These are phyloP conservation scores for Heliconius sara DNA, from an alignment of 2,888 invertebrate species.

Conservation along the genomic window DNA sequence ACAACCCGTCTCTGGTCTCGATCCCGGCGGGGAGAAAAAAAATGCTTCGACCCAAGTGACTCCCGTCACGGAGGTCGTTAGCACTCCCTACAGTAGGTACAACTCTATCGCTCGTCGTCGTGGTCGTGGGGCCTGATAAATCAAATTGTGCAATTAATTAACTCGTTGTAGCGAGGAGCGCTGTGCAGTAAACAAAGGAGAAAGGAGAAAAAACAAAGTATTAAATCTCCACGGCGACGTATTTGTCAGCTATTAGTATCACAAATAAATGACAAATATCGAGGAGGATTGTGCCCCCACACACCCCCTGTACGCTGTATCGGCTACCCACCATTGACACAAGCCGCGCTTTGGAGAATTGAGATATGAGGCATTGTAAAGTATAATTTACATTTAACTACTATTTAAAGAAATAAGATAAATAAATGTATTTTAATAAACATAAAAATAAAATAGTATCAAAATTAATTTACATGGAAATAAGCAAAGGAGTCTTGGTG, in stretches of 20 bases:
- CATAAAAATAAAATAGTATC: too few relatives aligned
- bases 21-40: slow-evolving; percentile 33
- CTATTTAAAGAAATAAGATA: not conserved
- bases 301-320: not conserved
- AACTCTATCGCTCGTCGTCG: not conserved
- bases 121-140: slow-evolving; percentile 5
- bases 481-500: not conserved
- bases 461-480: too few relatives aligned
- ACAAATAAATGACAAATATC: slow-evolving; percentile 25
- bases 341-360: not conserved
- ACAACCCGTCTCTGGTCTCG: slow-evolving; percentile 11
- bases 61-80: slow-evolving; percentile 41
- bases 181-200: slow-evolving; percentile 23
- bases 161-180: not conserved
- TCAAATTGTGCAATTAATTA: slow-evolving; percentile 31
- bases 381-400: not conserved
- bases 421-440: not conserved
- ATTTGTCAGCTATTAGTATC: slow-evolving; percentile 9
- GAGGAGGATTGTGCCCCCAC: not conserved
- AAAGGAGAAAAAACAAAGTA: slow-evolving; percentile 21
- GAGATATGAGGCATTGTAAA: not conserved
- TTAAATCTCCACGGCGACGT: slow-evolving; percentile 30
- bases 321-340: not conserved
- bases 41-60: slow-evolving; percentile 30
- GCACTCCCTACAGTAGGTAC: slow-evolving; percentile 19